Percentiles rank a stretch among this genome's conserved stretches.
Conservation (phyloP, 2,888 invertebrate species). For the Andrena hattorfiana region DNA sequence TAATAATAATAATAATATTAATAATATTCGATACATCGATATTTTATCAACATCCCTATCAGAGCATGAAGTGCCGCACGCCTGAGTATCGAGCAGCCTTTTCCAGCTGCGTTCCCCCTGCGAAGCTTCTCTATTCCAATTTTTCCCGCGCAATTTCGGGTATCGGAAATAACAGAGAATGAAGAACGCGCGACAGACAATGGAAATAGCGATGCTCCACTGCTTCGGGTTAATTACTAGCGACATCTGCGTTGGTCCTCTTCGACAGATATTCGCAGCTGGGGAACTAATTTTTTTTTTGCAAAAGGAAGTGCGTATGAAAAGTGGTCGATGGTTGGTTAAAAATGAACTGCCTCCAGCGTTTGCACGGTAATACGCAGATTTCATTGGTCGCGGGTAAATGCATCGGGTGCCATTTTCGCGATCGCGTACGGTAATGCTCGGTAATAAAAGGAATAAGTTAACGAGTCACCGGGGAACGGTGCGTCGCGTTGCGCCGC, state of each 20-base stretch:
- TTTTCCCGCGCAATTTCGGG: not conserved
- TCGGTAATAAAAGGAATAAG: conserved; percentile 6
- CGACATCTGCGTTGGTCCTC: not conserved
- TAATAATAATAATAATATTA: no score
- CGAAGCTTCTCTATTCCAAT: not conserved
- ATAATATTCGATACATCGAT: no score
- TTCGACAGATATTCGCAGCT: not conserved
- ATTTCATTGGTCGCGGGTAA: no score
- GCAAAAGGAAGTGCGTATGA: not conserved
- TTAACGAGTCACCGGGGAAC: conserved; percentile 6
- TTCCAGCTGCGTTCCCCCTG: not conserved
- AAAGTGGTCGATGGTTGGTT: not conserved
- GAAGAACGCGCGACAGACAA: not conserved
- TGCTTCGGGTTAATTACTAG: not conserved
- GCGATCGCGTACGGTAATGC: conserved; percentile 11
- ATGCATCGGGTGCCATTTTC: no score
- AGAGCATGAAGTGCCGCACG: no score
- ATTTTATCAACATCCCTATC: no score
- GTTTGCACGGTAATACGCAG: no score
- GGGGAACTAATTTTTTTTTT: not conserved
- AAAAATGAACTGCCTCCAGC: not conserved
- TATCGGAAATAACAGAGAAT: not conserved
- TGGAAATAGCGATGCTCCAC: not conserved
- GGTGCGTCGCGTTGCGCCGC: not conserved
- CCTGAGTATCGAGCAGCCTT: no score